Evolutionary conservation across 2,797 vertebrate species (phyloP), one percentile per base, ranked within the genome.

Genomic region (Danio aesculapii): DNA sequence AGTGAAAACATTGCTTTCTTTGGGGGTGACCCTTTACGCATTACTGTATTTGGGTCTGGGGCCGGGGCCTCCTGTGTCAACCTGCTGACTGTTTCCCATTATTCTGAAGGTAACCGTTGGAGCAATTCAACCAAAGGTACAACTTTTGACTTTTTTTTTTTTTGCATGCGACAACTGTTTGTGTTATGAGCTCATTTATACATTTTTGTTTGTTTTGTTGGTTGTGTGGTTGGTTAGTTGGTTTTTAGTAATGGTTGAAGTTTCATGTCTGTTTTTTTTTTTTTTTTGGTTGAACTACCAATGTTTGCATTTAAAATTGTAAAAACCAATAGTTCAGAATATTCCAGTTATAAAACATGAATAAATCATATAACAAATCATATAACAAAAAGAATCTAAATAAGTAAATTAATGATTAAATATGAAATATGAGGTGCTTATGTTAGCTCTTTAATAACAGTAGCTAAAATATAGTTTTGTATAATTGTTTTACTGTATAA

Each of bases 61-160:
- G 98, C 98, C 47, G 98, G 98, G 41, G 98, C 97, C 77, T 99
- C 98, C 46, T 99, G 97, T 86, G 98, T 99, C 92, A 99, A 99
- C 92, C 96, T 99, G 11, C 96, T 99, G 92, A 99, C 98, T 73
- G 94, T 99, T 91, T 99, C 98, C 91, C 98, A 99, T 96, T 99
- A 99, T 94, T 99, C 98, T 88, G 98, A 99, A 96, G 98, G 98
- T 92, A 99, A 99, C 96, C 98, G 98, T 94, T 99, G 98, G 98
- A 99, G 98, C 95, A 99, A 99, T 96, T 99, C 98, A 91, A 99
- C 98, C 92, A 99, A 99, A 98, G 98, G 98, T 99, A 96, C 94
- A 94, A 95, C 94, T 95, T 95, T 81, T 94, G 92, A 93, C 91
- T 92, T 92, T 94, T 96, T 95, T 93, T 30, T 30, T 30, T 95